A percentile compares a stretch with the other conserved stretches of the same genome.
Evolutionary conservation across 2,888 invertebrate genomes (phyloP).

Genomic region (Clostera curtula): DNA sequence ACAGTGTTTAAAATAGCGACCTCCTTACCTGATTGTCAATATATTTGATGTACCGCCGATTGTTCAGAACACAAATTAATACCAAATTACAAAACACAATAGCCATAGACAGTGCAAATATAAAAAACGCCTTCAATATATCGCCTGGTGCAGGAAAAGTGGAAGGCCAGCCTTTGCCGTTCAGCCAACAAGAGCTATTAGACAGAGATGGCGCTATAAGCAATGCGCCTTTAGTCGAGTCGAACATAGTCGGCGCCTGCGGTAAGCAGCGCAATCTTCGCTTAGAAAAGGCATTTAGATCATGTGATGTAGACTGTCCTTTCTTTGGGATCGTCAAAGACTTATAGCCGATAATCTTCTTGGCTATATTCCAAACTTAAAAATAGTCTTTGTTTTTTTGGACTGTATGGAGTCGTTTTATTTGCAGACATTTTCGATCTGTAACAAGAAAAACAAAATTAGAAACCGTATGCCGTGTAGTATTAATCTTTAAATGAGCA

Average conservation of each 20-base stretch:
- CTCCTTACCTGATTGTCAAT: constrained; percentile 92
- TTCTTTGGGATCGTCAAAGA: constrained; percentile 4
- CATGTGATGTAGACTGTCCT: constrained; percentile 63
- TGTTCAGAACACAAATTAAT: constrained; percentile 88
- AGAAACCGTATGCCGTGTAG: too few relatives aligned
- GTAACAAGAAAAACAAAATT: constrained; percentile 24
- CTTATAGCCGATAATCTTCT: constrained; percentile 14
- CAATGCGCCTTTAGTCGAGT: constrained; percentile 80
- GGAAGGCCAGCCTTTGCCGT: constrained; percentile 78
- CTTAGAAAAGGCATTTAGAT: constrained; percentile 70
- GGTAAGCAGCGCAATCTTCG: constrained; percentile 55
- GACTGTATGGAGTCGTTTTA: constrained; percentile 1
- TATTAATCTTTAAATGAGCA: too few relatives aligned
- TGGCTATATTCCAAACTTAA: constrained; percentile 9
- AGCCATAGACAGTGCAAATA: constrained; percentile 84
- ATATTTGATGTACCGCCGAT: constrained; percentile 87
- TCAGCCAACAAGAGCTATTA: constrained; percentile 88
- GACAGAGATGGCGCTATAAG: constrained; percentile 86
- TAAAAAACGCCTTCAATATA: constrained; percentile 84
- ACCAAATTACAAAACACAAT: constrained; percentile 87
- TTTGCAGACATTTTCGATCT: constrained; percentile 17
- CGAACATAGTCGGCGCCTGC: constrained; percentile 76
- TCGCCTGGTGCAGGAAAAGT: constrained; percentile 80
- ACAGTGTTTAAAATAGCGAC: too few relatives aligned
- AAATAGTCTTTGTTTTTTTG: constrained; percentile 14